Conservation (phyloP, 2,113 vertebrate genomes). For the Tetrax tetrax region DNA sequence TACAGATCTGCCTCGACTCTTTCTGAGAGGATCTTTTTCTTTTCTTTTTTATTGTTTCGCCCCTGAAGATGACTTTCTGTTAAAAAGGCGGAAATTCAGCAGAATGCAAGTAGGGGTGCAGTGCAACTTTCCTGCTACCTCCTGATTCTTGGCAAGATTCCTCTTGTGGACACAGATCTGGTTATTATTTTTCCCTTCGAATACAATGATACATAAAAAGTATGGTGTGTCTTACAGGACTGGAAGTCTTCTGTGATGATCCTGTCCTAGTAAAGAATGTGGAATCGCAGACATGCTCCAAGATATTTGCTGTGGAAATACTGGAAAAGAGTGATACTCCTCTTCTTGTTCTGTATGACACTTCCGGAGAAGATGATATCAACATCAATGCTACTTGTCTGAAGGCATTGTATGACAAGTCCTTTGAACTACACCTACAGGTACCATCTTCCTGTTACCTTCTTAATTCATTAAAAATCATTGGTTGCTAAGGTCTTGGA, state of each 20-base stretch:
- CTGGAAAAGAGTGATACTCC: constrained; percentile 81
- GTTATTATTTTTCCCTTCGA: not conserved
- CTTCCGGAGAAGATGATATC: constrained; percentile 89
- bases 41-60: not conserved
- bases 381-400: constrained; percentile 89
- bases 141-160: not conserved
- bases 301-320: constrained; percentile 90
- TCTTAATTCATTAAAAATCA: not conserved
- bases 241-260: constrained; percentile 86
- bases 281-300: constrained; percentile 81
- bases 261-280: constrained; percentile 80
- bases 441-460: constrained; percentile 59
- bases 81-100: not conserved
- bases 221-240: constrained; percentile 74
- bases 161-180: not conserved
- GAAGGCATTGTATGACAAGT: constrained; percentile 83
- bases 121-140: not conserved
- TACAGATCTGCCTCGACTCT: not conserved
- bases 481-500: not conserved
- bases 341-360: constrained; percentile 89
- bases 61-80: not conserved
- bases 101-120: not conserved
- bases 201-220: not conserved
- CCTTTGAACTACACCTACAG: constrained; percentile 85
- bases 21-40: not conserved